Percentiles rank a stretch among this genome's conserved stretches.
Conservation (phyloP, 2,888 invertebrate species). For the Mesochorus sp. region DNA sequence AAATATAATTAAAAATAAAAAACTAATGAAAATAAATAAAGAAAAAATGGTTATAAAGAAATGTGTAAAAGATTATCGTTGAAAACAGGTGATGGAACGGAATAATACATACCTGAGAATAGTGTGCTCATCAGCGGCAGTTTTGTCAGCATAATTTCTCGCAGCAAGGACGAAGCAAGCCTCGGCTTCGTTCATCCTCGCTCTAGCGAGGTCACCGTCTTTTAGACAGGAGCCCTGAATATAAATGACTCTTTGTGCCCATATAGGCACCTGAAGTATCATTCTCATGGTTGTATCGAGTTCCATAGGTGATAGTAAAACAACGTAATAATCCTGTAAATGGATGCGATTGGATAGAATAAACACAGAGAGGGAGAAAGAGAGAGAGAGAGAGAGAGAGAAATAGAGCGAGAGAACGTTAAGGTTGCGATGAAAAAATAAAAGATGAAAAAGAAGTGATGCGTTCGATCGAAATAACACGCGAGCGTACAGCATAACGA, state of each 20-base stretch:
- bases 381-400: no score
- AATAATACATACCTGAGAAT: constrained; percentile 86
- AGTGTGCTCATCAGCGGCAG: constrained; percentile 93
- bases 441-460: constrained; percentile 14
- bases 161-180: constrained; percentile 98
- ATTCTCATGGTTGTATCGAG: constrained; percentile 98
- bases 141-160: constrained; percentile 97
- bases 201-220: constrained; percentile 96
- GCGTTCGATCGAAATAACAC: not conserved
- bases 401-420: no score
- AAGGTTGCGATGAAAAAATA: no score
- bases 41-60: no score
- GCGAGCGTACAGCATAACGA: no score
- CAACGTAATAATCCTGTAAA: constrained; percentile 95
- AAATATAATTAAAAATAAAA: no score
- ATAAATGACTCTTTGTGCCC: constrained; percentile 98
- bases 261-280: constrained; percentile 98
- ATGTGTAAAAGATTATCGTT: not conserved
- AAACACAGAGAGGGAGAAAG: no score
- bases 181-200: constrained; percentile 98
- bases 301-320: constrained; percentile 98
- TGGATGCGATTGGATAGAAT: not conserved
- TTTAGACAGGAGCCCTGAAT: constrained; percentile 96
- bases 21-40: no score
- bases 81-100: not conserved